Percentiles rank a stretch among this genome's conserved stretches.
These are phyloP conservation scores for Rhabdomys dilectus DNA, from an alignment of 2,113 vertebrate genomes.

Conservation along the genomic window DNA sequence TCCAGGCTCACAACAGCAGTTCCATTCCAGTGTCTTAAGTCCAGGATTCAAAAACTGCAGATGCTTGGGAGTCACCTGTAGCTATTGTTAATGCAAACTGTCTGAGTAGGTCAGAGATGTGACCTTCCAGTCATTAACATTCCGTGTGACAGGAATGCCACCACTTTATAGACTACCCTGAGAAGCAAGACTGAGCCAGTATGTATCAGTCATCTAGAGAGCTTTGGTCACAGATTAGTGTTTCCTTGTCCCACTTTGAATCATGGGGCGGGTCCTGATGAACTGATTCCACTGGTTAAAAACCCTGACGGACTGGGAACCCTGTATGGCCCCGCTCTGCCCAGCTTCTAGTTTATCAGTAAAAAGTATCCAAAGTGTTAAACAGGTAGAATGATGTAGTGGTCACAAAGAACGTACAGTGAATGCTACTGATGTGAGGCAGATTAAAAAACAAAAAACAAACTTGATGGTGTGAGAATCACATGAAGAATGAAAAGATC, in stretches of 20 bases:
- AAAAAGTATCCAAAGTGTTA: conserved; percentile 2
- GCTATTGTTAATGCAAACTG: not conserved
- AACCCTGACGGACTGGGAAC: not conserved
- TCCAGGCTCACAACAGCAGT: not conserved
- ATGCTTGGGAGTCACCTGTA: not conserved
- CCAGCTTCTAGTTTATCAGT: not conserved
- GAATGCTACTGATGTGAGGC: not conserved
- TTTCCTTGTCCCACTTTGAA: not conserved
- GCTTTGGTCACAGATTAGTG: not conserved
- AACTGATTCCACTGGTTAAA: not conserved
- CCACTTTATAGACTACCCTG: not conserved
- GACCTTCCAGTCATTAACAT: not conserved
- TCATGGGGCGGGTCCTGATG: not conserved
- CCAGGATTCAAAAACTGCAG: not conserved
- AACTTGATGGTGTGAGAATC: not conserved
- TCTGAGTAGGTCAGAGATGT: not conserved
- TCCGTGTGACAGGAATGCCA: not conserved
- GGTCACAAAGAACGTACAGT: not conserved
- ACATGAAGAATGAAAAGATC: not conserved
- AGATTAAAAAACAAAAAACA: not conserved
- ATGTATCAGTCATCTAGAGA: not conserved
- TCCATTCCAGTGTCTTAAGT: not conserved
- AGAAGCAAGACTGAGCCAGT: not conserved
- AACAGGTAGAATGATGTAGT: not conserved
- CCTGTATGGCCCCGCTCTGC: not conserved